Conservation (phyloP, 2,113 vertebrate genomes). For the Centropus bengalensis region DNA sequence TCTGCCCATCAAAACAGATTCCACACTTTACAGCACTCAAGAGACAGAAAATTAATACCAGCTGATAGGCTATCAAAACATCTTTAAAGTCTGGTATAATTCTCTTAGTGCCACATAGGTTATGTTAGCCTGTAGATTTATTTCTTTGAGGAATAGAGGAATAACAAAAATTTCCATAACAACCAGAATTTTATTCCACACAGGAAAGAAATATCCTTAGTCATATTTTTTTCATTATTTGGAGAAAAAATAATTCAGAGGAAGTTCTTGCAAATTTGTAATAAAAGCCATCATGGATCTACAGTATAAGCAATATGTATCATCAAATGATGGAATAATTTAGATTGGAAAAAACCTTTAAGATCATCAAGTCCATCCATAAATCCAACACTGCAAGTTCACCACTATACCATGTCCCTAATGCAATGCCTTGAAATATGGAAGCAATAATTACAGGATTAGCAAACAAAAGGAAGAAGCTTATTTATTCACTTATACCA, state of each 20-base stretch:
- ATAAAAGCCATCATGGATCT: not conserved
- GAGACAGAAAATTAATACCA: conserved; percentile 40
- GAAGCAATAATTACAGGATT: not conserved
- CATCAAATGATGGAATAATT: too few relatives aligned
- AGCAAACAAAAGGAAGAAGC: not conserved
- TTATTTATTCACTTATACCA: not conserved
- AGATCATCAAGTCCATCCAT: too few relatives aligned
- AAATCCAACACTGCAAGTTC: too few relatives aligned
- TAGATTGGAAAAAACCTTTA: too few relatives aligned
- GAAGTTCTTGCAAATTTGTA: not conserved
- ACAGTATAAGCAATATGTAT: not conserved
- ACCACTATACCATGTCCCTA: too few relatives aligned
- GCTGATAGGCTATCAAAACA: not conserved
- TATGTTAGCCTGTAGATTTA: not conserved
- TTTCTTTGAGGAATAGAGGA: not conserved
- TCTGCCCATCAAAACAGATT: conserved; percentile 32
- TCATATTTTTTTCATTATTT: not conserved
- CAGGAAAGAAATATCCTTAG: not conserved
- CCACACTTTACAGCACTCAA: not conserved
- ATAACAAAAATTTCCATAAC: not conserved
- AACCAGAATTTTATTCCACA: not conserved
- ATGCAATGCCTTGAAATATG: not conserved
- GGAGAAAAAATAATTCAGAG: not conserved
- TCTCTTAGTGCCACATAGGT: not conserved
- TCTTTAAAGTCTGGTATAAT: not conserved